Percentiles rank a stretch among this genome's conserved stretches.
Conservation (phyloP, 2,113 vertebrate species). For the Genyomyrus donnyi region DNA sequence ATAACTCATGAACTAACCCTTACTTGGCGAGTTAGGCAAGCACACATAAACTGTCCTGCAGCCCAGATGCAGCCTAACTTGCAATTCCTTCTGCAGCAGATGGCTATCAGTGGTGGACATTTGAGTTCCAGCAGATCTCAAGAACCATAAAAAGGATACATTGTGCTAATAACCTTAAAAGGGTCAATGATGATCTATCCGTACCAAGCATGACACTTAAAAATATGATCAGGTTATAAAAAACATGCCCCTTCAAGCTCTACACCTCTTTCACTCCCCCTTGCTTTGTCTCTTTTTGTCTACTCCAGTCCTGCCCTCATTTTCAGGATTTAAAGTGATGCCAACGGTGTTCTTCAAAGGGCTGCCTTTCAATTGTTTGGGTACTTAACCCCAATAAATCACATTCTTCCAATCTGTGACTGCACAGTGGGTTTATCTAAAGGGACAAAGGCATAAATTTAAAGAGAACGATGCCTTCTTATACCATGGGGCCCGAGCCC, state of each 20-base stretch:
- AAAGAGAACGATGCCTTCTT: neutral
- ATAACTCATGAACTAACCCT: neutral
- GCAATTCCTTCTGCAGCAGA: neutral
- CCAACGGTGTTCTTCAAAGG: constrained; percentile 34
- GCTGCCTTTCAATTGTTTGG: constrained; percentile 30
- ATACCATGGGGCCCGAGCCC: neutral
- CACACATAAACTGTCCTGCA: neutral
- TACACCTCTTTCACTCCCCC: neutral
- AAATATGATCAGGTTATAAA: neutral
- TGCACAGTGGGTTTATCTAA: constrained; percentile 28
- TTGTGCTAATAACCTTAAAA: neutral
- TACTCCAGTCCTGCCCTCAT: constrained; percentile 17
- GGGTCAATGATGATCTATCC: neutral
- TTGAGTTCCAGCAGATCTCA: neutral
- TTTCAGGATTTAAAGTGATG: constrained; percentile 26
- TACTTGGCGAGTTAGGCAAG: neutral
- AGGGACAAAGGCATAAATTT: constrained; percentile 27
- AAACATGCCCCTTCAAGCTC: neutral
- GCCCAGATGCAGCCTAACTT: neutral
- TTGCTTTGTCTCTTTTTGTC: constrained; percentile 12
- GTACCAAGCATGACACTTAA: neutral
- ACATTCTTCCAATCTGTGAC: constrained; percentile 38
- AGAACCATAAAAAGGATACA: neutral
- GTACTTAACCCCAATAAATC: constrained; percentile 48
- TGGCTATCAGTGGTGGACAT: neutral